Evolutionary conservation across 2,113 vertebrate genomes (phyloP).

Genomic region (Papio anubis): DNA sequence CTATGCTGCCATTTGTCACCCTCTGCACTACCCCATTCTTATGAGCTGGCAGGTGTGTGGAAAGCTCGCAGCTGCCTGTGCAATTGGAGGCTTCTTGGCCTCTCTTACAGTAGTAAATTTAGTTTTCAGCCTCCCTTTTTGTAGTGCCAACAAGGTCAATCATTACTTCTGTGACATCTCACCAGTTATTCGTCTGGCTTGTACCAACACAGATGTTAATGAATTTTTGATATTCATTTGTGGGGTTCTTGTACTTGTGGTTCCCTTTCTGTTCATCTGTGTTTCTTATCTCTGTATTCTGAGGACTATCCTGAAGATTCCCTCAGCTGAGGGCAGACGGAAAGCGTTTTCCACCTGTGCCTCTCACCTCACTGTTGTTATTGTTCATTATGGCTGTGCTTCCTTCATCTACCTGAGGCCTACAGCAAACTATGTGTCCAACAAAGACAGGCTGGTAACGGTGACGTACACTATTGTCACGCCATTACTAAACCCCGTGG

Average conservation of each 20-base stretch:
- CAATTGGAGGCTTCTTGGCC: conserved; percentile 41
- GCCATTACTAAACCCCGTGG: conserved; percentile 57
- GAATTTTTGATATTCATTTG: conserved; percentile 69
- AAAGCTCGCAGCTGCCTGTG: conserved; percentile 14
- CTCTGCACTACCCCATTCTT: conserved; percentile 63
- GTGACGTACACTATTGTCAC: conserved; percentile 54
- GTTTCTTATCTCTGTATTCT: conserved; percentile 74
- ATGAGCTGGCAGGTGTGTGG: conserved; percentile 63
- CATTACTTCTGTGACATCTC: conserved; percentile 78
- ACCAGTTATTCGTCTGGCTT: conserved; percentile 71
- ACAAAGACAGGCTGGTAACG: conserved; percentile 47
- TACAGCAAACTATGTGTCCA: conserved; percentile 49
- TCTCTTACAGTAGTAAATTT: conserved; percentile 56
- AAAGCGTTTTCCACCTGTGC: conserved; percentile 77
- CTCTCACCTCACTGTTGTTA: conserved; percentile 73
- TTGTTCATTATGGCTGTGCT: conserved; percentile 70
- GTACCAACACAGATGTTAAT: conserved; percentile 54
- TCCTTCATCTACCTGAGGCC: conserved; percentile 75
- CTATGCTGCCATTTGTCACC: conserved; percentile 69
- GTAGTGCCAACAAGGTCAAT: conserved; percentile 67
- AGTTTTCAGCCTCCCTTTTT: conserved; percentile 70
- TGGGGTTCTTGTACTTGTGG: conserved; percentile 60
- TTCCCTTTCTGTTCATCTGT: conserved; percentile 64
- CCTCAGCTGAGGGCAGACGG: conserved; percentile 53
- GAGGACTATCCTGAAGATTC: conserved; percentile 59